phyloP scores from a whole-genome alignment of 2,888 invertebrate species.

The Drosophila hamatofila region DNA sequence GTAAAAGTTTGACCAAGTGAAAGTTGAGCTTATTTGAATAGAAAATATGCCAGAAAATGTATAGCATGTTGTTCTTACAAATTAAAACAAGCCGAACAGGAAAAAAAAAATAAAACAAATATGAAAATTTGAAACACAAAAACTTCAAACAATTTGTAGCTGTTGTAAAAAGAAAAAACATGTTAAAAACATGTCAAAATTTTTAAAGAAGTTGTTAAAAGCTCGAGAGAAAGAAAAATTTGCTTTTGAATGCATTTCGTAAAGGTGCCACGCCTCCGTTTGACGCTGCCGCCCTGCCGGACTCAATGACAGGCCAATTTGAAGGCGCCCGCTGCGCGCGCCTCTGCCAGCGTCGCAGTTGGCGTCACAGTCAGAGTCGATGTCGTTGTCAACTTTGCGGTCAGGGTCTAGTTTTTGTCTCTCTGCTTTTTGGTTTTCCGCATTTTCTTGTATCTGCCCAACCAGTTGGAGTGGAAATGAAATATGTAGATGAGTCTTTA shows the following conservation, averaged over 20 bases:
- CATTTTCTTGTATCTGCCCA: slow-evolving; percentile 67
- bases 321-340: slow-evolving; percentile 61
- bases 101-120: slow-evolving; percentile 42
- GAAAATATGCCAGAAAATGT: slow-evolving; percentile 44
- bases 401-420: slow-evolving; percentile 56
- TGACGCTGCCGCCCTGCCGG: slow-evolving; percentile 37
- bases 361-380: slow-evolving; percentile 7
- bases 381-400: slow-evolving; percentile 59
- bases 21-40: slow-evolving; percentile 71
- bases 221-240: slow-evolving; percentile 34
- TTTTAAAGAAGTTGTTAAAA: slow-evolving; percentile 65
- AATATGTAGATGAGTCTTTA: slow-evolving; percentile 81
- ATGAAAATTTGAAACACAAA: slow-evolving; percentile 35
- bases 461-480: slow-evolving; percentile 80
- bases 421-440: slow-evolving; percentile 59
- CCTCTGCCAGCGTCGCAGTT: slow-evolving; percentile 17
- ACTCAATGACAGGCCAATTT: slow-evolving; percentile 77
- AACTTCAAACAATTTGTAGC: slow-evolving; percentile 28
- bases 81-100: slow-evolving; percentile 46
- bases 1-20: slow-evolving; percentile 72
- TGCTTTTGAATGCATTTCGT: slow-evolving; percentile 53
- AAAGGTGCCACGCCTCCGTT: slow-evolving; percentile 47
- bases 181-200: slow-evolving; percentile 59
- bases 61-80: slow-evolving; percentile 59
- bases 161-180: slow-evolving; percentile 54